phyloP scores from a whole-genome alignment of 2,113 vertebrate species.

The Peromyscus leucopus region DNA sequence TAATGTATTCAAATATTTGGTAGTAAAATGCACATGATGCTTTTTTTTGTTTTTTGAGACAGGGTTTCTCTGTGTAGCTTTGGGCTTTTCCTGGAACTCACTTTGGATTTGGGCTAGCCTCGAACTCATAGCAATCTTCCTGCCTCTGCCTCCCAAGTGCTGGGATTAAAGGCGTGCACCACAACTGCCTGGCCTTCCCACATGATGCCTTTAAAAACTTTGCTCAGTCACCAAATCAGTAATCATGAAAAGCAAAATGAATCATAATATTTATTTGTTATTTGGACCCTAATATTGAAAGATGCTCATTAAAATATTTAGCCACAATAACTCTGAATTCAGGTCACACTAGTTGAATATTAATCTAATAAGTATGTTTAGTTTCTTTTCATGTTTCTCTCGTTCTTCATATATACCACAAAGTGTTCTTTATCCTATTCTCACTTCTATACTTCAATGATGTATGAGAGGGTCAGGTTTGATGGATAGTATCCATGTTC shows the following conservation, averaged over 20 bases:
- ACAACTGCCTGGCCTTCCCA: too few species aligned
- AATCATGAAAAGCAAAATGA: not conserved
- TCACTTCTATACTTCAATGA: not conserved
- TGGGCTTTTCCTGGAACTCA: too few species aligned
- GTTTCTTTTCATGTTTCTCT: too few species aligned
- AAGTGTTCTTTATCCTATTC: not conserved
- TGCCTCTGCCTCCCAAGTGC: too few species aligned
- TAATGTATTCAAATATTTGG: not conserved
- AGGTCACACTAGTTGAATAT: not conserved
- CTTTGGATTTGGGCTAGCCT: too few species aligned
- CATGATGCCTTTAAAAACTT: not conserved
- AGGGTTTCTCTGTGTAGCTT: too few species aligned
- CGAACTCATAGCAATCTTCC: too few species aligned
- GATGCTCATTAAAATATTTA: not conserved
- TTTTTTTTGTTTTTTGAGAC: too few species aligned
- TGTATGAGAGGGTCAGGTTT: not conserved
- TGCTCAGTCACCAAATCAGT: not conserved
- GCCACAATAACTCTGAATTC: too few species aligned
- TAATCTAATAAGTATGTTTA: not conserved
- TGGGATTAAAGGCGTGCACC: too few species aligned
- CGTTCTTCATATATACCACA: not conserved
- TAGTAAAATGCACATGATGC: not conserved
- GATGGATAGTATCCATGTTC: not conserved
- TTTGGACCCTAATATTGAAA: not conserved
- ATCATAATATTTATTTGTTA: not conserved